phyloP scores from a whole-genome alignment of 1,140 invertebrate genomes.

The Lysiphlebus fabarum region DNA sequence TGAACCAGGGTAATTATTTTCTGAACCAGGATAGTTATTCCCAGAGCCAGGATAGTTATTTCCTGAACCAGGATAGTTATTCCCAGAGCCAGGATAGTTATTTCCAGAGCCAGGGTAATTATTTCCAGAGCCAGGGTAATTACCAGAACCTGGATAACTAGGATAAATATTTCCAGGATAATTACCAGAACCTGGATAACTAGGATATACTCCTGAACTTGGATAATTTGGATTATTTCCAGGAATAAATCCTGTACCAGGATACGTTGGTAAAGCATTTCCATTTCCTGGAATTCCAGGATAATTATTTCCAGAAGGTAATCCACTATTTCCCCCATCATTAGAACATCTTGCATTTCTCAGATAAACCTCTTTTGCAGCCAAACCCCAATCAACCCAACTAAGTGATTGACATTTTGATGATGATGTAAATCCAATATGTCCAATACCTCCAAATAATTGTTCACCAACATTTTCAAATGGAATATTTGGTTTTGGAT shows the following conservation, averaged over 20 bases:
- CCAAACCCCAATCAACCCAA: slow-evolving; percentile 40
- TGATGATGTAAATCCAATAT: slow-evolving; percentile 11
- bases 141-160: neutral
- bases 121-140: too few species aligned
- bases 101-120: too few species aligned
- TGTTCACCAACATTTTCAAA: slow-evolving; percentile 16
- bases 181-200: neutral
- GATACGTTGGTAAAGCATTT: neutral
- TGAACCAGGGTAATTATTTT: slow-evolving; percentile 13
- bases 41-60: neutral
- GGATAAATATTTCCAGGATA: neutral
- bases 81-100: neutral
- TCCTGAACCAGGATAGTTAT: neutral
- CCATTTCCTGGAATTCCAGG: slow-evolving; percentile 5
- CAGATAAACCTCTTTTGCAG: slow-evolving; percentile 38
- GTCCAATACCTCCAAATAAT: slow-evolving; percentile 8
- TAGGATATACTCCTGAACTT: neutral
- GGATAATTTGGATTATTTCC: slow-evolving; percentile 5
- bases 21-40: slow-evolving; percentile 1
- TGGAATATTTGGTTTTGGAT: slow-evolving; percentile 30
- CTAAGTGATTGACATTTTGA: slow-evolving; percentile 32
- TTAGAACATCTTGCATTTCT: slow-evolving; percentile 31
- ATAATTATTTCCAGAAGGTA: neutral
- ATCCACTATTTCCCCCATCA: neutral
- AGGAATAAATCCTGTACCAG: slow-evolving; percentile 4